Percentiles rank a stretch among this genome's conserved stretches.
Conservation (phyloP, 2,113 vertebrate genomes). For the Bos indicus region DNA sequence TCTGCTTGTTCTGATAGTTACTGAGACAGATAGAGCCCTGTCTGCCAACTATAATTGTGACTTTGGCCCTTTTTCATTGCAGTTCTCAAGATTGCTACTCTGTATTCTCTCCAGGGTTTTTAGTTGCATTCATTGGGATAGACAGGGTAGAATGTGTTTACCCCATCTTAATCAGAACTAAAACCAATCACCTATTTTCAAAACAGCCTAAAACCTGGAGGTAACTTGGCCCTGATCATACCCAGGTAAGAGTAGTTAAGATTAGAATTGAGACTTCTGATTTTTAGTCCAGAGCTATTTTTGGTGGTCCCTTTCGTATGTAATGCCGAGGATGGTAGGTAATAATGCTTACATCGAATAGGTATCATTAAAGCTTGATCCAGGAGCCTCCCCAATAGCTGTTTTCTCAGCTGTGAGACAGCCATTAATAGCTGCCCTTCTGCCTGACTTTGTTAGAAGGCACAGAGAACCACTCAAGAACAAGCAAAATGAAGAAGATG, state of each 20-base stretch:
- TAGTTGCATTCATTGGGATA: background rate
- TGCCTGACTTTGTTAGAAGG: constrained; percentile 1
- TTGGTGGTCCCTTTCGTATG: background rate
- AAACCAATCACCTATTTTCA: background rate
- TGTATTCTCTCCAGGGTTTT: background rate
- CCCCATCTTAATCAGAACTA: background rate
- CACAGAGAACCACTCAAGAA: background rate
- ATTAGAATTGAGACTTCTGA: background rate
- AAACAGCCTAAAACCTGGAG: background rate
- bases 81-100: background rate
- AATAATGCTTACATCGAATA: background rate
- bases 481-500: background rate
- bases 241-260: background rate
- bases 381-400: background rate
- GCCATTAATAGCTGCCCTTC: background rate
- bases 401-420: background rate
- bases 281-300: background rate
- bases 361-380: background rate
- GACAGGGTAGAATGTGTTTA: background rate
- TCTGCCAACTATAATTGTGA: background rate
- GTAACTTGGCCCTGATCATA: background rate
- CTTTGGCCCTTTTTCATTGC: background rate
- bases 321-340: background rate
- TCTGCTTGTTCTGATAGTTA: background rate
- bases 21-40: background rate